Evolutionary conservation across 2,113 vertebrate genomes (phyloP), one percentile per base, ranked within the genome.

Genomic region (Catharus minimus): DNA sequence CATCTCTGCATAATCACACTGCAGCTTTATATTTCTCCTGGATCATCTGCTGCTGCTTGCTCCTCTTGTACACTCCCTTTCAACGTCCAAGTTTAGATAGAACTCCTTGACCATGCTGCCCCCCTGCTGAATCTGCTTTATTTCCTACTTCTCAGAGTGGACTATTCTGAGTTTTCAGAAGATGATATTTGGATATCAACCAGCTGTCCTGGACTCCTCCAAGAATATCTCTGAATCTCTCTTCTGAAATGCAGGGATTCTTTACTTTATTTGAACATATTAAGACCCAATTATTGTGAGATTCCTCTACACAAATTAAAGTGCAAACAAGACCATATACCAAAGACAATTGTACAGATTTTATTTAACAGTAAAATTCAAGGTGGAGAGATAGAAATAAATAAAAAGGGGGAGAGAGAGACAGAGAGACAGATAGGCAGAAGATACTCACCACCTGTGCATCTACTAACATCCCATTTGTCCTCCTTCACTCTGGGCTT

Each of bases 401-500:
- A 36, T 19, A 41, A 39, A 39, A 39, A 39, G 39, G 13, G 6
- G 7, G 24, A 6, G 8, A 38, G 16, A 30, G 39, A 36, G 26
- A 30, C 33, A 36, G 50, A 20, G 7, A 39, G 14, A 56, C 2
- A 52, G 12, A 41, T 36, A 52, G 36, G 38, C 38, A 52, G 56
- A 71, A 52, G n/a, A 71, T 32, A 52, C 5, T 43, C 10, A 61
- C 24, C 21, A 43, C 10, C 11, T 1, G 0, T 53, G 27, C 27
- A 26, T 62, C 27, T 15, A 46, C 4, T 0, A 0, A 32, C 14
- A 36, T 44, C 49, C 14, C 1, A 1, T 72, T 46, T 17, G 22
- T 39, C 14, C 27, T 46, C 17, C 46, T 53, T 38, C 22, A 27
- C 2, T 9, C 27, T 62, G 22, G 22, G 5, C n/a, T 72, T 62